phyloP scores from a whole-genome alignment of 2,113 vertebrate species.

The Candoia aspera region DNA sequence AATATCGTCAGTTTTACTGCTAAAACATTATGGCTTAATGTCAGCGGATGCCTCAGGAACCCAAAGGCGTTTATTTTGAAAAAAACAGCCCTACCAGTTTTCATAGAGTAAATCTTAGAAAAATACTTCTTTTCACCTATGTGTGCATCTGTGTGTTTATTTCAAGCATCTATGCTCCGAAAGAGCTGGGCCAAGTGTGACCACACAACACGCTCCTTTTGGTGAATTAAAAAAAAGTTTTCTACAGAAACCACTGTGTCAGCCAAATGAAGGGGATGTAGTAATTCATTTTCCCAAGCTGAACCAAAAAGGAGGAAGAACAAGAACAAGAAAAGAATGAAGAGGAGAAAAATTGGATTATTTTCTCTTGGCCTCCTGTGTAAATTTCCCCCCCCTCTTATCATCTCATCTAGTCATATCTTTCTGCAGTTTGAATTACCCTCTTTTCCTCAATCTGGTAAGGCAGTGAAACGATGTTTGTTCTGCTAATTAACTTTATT shows the following conservation, averaged over 20 bases:
- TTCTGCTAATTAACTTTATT: conserved; percentile 99
- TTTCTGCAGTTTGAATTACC: conserved; percentile 87
- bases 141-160: conserved; percentile 47
- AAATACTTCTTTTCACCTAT: conserved; percentile 61
- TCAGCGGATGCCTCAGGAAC: conserved; percentile 53
- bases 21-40: conserved; percentile 60
- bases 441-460: conserved; percentile 85
- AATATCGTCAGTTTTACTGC: conserved; percentile 60
- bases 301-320: conserved; percentile 46
- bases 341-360: conserved; percentile 75
- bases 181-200: conserved; percentile 57
- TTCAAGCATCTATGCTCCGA: conserved; percentile 61
- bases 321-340: conserved; percentile 41
- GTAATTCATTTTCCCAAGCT: conserved; percentile 61
- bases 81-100: conserved; percentile 55
- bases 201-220: conserved; percentile 51
- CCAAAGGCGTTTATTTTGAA: conserved; percentile 58
- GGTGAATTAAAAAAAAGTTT: conserved; percentile 64
- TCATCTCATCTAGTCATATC: conserved; percentile 85
- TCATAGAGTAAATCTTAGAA: conserved; percentile 55
- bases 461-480: conserved; percentile 92
- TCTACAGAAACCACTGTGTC: conserved; percentile 65
- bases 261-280: conserved; percentile 62
- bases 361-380: conserved; percentile 77
- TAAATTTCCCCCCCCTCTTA: conserved; percentile 78